Evolutionary conservation across 2,888 invertebrate species (phyloP).

Genomic region (Imbricaverruca yamaguchii): DNA sequence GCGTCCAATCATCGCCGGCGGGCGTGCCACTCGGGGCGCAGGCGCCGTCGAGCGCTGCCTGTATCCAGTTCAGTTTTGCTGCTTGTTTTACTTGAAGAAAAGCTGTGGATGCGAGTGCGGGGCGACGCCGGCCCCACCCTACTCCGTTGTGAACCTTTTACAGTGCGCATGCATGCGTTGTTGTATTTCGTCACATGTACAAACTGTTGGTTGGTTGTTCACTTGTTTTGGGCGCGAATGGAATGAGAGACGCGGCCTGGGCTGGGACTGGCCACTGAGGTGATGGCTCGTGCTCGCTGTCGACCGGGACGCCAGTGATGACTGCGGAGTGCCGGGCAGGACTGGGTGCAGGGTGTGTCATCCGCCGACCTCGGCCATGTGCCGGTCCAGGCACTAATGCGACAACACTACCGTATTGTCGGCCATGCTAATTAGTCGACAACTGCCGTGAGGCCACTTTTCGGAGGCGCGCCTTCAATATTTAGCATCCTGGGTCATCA

Average conservation of each 20-base stretch:
- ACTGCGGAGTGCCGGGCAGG: background rate
- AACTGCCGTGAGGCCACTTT: too few species aligned
- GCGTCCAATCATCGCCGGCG: too few species aligned
- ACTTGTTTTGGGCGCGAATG: background rate
- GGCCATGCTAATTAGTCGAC: too few species aligned
- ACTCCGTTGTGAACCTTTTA: background rate
- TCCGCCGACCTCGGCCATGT: background rate
- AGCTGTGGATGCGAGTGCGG: background rate
- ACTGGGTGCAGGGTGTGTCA: background rate
- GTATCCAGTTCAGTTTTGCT: too few species aligned
- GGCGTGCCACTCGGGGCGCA: too few species aligned
- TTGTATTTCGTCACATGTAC: constrained; percentile 7
- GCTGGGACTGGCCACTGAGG: background rate
- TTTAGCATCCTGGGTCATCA: too few species aligned
- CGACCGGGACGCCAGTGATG: too few species aligned
- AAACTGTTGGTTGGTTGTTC: constrained; percentile 1
- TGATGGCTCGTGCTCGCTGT: background rate
- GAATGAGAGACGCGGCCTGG: background rate
- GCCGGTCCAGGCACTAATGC: background rate
- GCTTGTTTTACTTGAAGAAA: background rate
- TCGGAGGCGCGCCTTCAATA: too few species aligned
- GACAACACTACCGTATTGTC: too few species aligned
- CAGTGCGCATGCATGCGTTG: background rate
- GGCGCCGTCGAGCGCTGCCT: too few species aligned
- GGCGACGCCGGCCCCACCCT: background rate